Percentiles rank a stretch among this genome's conserved stretches.
Evolutionary conservation across 2,113 vertebrate species (phyloP).

Genomic region (Mustelus asterias): DNA sequence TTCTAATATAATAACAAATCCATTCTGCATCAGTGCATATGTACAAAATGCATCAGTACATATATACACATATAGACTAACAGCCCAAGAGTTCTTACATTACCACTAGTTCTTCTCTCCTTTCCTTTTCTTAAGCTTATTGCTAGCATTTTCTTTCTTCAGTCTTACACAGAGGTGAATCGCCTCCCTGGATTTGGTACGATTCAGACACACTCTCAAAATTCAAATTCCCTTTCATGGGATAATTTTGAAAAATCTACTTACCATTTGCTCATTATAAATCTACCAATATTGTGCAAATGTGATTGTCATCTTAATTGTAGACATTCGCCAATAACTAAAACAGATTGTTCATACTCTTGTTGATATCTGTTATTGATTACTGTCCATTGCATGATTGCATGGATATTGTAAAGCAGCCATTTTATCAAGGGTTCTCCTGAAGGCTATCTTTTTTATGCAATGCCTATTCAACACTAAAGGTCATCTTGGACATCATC

Average conservation of each 20-base stretch:
- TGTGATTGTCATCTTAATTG: neutral
- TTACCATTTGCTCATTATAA: neutral
- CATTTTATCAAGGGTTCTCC: slow-evolving; percentile 7
- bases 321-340: neutral
- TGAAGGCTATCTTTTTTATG: neutral
- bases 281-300: neutral
- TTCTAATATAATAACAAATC: slow-evolving; percentile 3
- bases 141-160: neutral
- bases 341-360: neutral
- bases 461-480: neutral
- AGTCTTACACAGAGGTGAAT: neutral
- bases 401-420: neutral
- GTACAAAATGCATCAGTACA: neutral
- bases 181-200: neutral
- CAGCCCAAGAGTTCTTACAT: neutral
- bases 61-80: neutral
- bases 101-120: neutral
- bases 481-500: neutral
- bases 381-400: neutral
- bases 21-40: neutral
- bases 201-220: neutral
- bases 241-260: neutral
- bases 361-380: neutral
- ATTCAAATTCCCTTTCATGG: neutral
- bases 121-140: neutral